phyloP scores from a whole-genome alignment of 2,113 vertebrate genomes.

The Mellivora capensis region DNA sequence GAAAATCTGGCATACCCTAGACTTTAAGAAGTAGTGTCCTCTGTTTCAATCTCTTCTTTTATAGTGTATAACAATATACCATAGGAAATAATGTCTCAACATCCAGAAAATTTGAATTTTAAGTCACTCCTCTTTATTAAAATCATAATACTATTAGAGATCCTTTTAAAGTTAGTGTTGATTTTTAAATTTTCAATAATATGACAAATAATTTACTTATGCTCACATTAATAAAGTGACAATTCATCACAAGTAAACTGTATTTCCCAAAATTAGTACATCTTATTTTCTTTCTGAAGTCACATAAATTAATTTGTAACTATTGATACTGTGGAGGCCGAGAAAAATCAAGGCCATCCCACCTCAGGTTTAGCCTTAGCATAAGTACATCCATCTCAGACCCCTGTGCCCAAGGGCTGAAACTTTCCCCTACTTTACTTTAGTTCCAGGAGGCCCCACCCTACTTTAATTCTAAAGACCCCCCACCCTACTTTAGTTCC shows the following conservation, averaged over 20 bases:
- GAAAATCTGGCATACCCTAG: neutral
- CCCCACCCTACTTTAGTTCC: too few species aligned
- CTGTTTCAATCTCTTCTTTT: neutral
- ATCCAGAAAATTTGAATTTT: neutral
- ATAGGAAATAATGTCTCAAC: neutral
- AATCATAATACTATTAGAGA: neutral
- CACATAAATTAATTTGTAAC: neutral
- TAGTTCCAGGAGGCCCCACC: too few species aligned
- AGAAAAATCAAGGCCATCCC: too few species aligned
- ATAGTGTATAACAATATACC: neutral
- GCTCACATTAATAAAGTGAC: neutral
- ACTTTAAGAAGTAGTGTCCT: neutral
- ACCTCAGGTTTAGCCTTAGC: too few species aligned
- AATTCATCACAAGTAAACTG: neutral
- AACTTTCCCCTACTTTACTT: too few species aligned
- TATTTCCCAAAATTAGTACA: neutral
- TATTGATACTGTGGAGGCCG: neutral
- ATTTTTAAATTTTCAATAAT: neutral
- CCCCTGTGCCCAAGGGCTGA: too few species aligned
- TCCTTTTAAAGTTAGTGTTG: neutral
- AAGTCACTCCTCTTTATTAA: neutral
- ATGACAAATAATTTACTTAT: neutral
- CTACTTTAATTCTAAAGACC: too few species aligned
- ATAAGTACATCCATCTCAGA: too few species aligned
- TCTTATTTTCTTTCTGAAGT: neutral